Evolutionary conservation across 2,797 vertebrate genomes (phyloP).

Genomic region (Poeciliopsis paucimaculata): DNA sequence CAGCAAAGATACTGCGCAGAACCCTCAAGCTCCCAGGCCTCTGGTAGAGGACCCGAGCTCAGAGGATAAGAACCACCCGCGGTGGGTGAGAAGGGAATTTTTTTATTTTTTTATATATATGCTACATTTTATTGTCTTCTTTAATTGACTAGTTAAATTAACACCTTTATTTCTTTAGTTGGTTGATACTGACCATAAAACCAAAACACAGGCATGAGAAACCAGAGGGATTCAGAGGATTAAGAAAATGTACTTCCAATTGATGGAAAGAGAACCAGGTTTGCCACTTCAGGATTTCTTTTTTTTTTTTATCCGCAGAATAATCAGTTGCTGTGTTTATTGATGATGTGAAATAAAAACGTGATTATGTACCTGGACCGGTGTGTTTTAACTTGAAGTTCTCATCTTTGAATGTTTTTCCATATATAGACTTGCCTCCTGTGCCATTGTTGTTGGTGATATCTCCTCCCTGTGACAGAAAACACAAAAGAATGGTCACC

Average conservation of each 20-base stretch:
- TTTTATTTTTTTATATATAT: neutral
- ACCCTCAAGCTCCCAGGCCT: no score
- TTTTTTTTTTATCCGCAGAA: neutral
- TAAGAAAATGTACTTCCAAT: neutral
- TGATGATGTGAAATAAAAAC: neutral
- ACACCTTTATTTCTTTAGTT: neutral
- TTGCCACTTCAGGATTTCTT: neutral
- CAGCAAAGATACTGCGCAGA: no score
- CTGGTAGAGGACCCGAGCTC: no score
- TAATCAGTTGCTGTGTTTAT: neutral
- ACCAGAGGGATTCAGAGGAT: neutral
- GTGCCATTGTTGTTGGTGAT: constrained; percentile 95
- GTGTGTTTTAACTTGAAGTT: constrained; percentile 93
- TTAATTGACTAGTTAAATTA: neutral
- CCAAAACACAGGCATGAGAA: neutral
- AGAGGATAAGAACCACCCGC: no score
- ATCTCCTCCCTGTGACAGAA: constrained; percentile 87
- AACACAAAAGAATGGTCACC: neutral
- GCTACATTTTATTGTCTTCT: neutral
- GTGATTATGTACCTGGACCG: constrained; percentile 81
- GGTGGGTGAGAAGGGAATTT: no score
- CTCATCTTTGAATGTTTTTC: constrained; percentile 92
- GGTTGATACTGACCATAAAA: neutral
- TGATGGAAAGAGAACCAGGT: neutral
- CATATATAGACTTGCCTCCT: constrained; percentile 95